Evolutionary conservation across 2,797 vertebrate genomes (phyloP).

Genomic region (Petrocephalus sullivani): DNA sequence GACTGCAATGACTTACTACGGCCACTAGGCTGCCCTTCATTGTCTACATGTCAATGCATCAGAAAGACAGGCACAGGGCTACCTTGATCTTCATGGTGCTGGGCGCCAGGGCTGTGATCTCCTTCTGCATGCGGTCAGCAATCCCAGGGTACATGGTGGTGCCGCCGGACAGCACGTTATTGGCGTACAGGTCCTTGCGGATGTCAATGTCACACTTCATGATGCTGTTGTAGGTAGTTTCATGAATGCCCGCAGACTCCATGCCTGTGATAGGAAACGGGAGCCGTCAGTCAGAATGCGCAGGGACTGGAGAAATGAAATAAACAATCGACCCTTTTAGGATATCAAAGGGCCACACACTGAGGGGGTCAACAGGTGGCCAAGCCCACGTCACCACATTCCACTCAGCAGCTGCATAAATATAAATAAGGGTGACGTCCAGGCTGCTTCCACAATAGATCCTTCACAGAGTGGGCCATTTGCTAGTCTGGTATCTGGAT

Average conservation of each 20-base stretch:
- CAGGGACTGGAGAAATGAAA: background rate
- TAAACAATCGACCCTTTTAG: background rate
- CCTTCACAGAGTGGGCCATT: background rate
- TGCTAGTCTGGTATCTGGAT: background rate
- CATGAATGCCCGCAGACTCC: slow-evolving; percentile 67
- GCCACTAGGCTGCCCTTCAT: background rate
- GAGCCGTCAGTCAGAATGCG: slow-evolving; percentile 4
- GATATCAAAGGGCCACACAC: slow-evolving; percentile 27
- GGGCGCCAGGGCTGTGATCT: slow-evolving; percentile 86
- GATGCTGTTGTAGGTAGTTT: slow-evolving; percentile 68
- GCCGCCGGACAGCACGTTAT: slow-evolving; percentile 86
- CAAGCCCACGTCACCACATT: slow-evolving; percentile 23
- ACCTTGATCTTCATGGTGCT: slow-evolving; percentile 96
- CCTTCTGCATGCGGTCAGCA: slow-evolving; percentile 92
- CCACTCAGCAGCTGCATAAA: slow-evolving; percentile 35
- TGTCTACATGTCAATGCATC: background rate
- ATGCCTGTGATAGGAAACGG: slow-evolving; percentile 49
- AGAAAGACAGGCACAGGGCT: background rate
- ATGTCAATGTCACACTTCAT: slow-evolving; percentile 78
- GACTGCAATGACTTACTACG: background rate
- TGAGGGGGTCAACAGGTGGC: slow-evolving; percentile 41
- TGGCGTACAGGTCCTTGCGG: slow-evolving; percentile 87
- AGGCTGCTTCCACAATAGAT: background rate
- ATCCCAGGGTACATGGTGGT: slow-evolving; percentile 95
- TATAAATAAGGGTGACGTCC: background rate